Evolutionary conservation across 2,888 invertebrate species (phyloP).

Genomic region (Euproctis similis): DNA sequence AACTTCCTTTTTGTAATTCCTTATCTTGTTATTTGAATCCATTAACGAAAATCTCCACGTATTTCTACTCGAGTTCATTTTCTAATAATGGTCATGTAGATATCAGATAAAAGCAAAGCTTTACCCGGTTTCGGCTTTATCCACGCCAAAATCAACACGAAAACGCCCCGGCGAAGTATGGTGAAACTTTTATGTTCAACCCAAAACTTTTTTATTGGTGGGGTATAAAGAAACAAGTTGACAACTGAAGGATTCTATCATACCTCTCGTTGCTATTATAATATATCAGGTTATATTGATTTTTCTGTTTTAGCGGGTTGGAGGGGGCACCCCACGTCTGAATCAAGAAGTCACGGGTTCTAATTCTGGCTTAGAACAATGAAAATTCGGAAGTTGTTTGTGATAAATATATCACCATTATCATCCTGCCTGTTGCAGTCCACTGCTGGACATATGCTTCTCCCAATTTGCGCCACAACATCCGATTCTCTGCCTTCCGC

Average conservation of each 20-base stretch:
- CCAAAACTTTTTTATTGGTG: conserved; percentile 21
- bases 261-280: conserved; percentile 1
- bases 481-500: no score
- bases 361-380: no score
- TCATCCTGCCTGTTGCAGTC: no score
- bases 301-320: no score
- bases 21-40: conserved; percentile 25
- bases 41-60: conserved; percentile 21
- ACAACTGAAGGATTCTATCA: conserved; percentile 1
- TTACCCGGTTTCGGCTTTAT: conserved; percentile 18
- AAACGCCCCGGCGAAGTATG: conserved; percentile 19
- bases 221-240: conserved; percentile 17
- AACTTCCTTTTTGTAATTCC: conserved; percentile 18
- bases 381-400: no score
- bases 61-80: conserved; percentile 14
- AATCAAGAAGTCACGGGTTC: no score
- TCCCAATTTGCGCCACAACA: no score
- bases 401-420: no score
- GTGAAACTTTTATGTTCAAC: conserved; percentile 13
- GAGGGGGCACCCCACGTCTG: no score
- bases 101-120: conserved; percentile 20
- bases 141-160: conserved; percentile 17
- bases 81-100: conserved; percentile 13
- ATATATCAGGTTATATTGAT: no score
- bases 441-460: no score